Percentiles rank a stretch among this genome's conserved stretches.
phyloP scores from a whole-genome alignment of 30 jellyfish, hydroid and myxozoan species.

The Catostylus mosaicus region DNA sequence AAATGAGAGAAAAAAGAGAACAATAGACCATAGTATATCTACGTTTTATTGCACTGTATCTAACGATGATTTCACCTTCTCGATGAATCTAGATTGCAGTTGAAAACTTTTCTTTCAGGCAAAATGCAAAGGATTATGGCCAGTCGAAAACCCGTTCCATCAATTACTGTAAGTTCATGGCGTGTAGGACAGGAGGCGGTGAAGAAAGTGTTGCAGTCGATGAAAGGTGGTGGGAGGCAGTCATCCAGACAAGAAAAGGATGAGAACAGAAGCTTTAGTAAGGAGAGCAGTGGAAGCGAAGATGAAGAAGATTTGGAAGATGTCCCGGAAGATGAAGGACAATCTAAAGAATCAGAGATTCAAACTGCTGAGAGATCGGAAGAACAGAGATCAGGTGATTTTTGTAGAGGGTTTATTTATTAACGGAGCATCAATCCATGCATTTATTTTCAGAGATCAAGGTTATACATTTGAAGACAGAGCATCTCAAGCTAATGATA shows the following conservation, averaged over 20 bases:
- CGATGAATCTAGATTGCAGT: not conserved
- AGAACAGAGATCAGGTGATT: not conserved
- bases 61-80: not conserved
- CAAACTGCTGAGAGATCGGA: not conserved
- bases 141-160: constrained; percentile 56
- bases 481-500: too few species aligned
- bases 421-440: too few species aligned
- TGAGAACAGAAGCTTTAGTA: not conserved
- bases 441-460: too few species aligned
- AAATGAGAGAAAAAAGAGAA: too few species aligned
- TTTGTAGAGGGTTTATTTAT: too few species aligned
- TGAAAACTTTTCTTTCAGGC: constrained; percentile 14
- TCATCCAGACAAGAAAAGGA: not conserved
- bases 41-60: not conserved
- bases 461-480: too few species aligned
- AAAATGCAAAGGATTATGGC: constrained; percentile 72
- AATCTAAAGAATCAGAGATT: not conserved
- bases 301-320: not conserved
- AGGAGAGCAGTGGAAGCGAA: not conserved
- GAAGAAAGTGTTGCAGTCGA: constrained; percentile 57
- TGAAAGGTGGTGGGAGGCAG: constrained; percentile 29
- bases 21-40: not conserved
- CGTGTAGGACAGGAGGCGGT: constrained; percentile 89
- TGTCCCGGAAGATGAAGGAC: not conserved
- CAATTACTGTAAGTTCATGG: constrained; percentile 84